Percentiles rank a stretch among this genome's conserved stretches.
Conservation (phyloP, 2,797 vertebrate species). For the Capromys pilorides region DNA sequence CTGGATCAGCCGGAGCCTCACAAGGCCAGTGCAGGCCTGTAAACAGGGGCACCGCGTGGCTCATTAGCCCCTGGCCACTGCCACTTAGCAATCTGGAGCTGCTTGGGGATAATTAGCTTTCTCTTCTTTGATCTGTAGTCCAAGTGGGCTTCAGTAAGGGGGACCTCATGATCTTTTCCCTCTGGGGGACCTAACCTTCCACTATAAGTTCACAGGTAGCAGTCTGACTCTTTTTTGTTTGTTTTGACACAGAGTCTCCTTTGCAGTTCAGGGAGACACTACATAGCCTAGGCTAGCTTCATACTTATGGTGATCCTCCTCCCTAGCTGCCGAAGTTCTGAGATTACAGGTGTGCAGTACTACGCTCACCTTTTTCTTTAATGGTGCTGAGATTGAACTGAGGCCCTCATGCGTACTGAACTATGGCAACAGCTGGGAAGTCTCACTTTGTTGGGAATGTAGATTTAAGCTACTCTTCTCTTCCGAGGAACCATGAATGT, state of each 20-base stretch:
- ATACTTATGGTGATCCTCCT: not conserved
- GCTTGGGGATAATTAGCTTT: constrained; percentile 50
- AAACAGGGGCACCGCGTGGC: not conserved
- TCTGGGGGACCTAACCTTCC: not conserved
- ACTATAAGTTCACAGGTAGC: not conserved
- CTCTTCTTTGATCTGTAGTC: constrained; percentile 64
- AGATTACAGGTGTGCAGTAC: not conserved
- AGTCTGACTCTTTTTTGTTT: not conserved
- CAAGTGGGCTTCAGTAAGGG: not conserved
- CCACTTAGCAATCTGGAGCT: constrained; percentile 58
- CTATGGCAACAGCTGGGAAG: not conserved
- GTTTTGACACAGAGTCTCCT: not conserved
- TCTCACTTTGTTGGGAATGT: not conserved
- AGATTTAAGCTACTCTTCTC: not conserved
- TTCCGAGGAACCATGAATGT: not conserved
- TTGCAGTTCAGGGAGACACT: not conserved
- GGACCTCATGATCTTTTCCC: not conserved
- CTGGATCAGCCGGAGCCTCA: not conserved
- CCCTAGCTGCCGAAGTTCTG: not conserved
- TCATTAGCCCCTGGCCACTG: not conserved
- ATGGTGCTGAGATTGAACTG: not conserved
- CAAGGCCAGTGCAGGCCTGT: not conserved
- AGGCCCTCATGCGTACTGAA: not conserved
- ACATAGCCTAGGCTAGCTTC: not conserved
- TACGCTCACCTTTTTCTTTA: not conserved